Percentiles rank a stretch among this genome's conserved stretches.
phyloP scores from a whole-genome alignment of 1,140 invertebrate genomes.

The Drosophila takahashii region DNA sequence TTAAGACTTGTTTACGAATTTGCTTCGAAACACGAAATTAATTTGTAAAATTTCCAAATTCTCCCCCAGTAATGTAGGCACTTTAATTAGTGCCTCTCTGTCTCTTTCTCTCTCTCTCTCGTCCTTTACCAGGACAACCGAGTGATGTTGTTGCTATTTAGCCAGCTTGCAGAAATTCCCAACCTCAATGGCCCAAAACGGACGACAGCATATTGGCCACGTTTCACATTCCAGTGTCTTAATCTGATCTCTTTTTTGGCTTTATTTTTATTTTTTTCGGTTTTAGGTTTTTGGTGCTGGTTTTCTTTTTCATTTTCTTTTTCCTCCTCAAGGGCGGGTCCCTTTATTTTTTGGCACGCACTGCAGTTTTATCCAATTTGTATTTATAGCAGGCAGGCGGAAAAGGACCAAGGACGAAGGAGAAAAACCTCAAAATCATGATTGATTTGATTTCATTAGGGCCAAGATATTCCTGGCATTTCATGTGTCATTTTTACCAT shows the following conservation, averaged over 20 bases:
- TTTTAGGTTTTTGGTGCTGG: too few relatives aligned
- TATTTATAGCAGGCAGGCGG: conserved; percentile 17
- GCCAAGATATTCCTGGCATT: conserved; percentile 32
- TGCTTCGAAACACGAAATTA: conserved; percentile 79
- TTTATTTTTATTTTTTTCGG: neutral
- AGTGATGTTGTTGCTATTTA: conserved; percentile 14
- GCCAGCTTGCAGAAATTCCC: conserved; percentile 40
- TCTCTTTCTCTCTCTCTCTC: neutral
- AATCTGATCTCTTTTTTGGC: conserved; percentile 28
- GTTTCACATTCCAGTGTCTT: conserved; percentile 50
- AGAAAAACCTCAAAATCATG: conserved; percentile 23
- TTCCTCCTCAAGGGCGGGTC: neutral
- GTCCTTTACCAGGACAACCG: conserved; percentile 19
- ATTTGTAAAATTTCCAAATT: conserved; percentile 78
- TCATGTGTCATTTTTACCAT: conserved; percentile 22
- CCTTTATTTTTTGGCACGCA: conserved; percentile 41
- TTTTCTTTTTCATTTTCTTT: neutral
- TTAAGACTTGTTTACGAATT: conserved; percentile 82
- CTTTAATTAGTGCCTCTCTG: conserved; percentile 60
- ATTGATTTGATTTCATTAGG: conserved; percentile 49
- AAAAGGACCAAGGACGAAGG: neutral
- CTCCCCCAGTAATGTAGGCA: conserved; percentile 40
- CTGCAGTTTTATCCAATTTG: conserved; percentile 59
- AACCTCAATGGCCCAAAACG: conserved; percentile 19
- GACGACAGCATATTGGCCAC: conserved; percentile 42